phyloP scores from a whole-genome alignment of 1,140 invertebrate species.

The Aphaenogaster ashmeadi region DNA sequence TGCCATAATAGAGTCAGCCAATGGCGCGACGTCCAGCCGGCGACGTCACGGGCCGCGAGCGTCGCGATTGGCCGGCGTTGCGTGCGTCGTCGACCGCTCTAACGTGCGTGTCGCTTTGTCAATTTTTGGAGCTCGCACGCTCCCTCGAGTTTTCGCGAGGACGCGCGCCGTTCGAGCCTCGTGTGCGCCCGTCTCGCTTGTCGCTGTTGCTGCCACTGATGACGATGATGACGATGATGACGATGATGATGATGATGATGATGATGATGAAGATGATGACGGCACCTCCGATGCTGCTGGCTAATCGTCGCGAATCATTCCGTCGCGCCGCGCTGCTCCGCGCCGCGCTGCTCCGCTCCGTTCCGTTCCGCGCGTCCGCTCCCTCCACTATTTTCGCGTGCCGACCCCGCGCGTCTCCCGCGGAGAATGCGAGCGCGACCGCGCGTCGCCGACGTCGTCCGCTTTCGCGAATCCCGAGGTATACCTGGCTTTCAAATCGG shows the following conservation, averaged over 20 bases:
- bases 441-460: conserved; percentile 55
- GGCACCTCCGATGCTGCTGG: background rate
- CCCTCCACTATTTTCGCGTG: conserved; percentile 60
- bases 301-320: background rate
- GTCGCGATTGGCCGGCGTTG: conserved; percentile 75
- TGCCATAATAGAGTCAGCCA: conserved; percentile 82
- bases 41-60: conserved; percentile 77
- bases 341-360: background rate
- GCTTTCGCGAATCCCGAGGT: conserved; percentile 69
- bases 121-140: conserved; percentile 75
- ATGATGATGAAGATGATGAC: too few species aligned
- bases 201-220: background rate
- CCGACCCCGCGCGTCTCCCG: conserved; percentile 38
- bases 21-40: conserved; percentile 73
- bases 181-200: background rate
- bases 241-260: background rate
- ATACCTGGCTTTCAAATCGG: conserved; percentile 69
- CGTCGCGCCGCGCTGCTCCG: background rate
- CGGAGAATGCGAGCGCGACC: conserved; percentile 62
- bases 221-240: background rate
- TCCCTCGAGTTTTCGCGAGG: conserved; percentile 71
- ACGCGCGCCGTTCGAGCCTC: background rate
- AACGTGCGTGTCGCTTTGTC: conserved; percentile 79
- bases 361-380: conserved; percentile 22
- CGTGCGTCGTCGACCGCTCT: conserved; percentile 73